phyloP scores from a whole-genome alignment of 2,113 vertebrate species.

The Pseudopipra pipra region DNA sequence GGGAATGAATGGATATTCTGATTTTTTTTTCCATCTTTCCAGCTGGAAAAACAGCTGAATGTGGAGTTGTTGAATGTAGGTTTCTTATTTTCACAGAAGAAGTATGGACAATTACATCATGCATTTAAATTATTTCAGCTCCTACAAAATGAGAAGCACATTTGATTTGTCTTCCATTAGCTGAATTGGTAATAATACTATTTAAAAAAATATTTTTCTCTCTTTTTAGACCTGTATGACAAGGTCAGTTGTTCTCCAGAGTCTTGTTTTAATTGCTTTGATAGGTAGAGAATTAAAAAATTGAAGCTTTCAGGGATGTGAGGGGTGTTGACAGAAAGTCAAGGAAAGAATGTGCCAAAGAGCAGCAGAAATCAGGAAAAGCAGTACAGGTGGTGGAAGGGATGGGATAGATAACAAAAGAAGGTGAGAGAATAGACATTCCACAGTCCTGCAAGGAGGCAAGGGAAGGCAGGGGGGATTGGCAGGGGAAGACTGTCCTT shows the following conservation, averaged over 20 bases:
- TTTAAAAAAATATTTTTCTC: neutral
- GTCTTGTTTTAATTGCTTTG: neutral
- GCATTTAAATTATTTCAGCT: constrained; percentile 11
- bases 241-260: neutral
- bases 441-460: neutral
- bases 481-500: neutral
- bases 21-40: constrained; percentile 15
- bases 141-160: neutral
- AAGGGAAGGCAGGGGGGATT: neutral
- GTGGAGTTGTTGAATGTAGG: neutral
- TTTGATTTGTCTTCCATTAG: neutral
- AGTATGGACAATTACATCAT: neutral
- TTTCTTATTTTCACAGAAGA: constrained; percentile 29
- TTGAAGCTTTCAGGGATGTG: neutral
- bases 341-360: neutral
- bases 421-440: neutral
- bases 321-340: neutral
- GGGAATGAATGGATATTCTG: neutral
- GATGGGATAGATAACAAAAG: neutral
- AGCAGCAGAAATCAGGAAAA: neutral
- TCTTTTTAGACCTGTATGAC: neutral
- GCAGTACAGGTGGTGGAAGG: neutral
- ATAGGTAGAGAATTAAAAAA: neutral
- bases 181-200: neutral
- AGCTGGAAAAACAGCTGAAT: constrained; percentile 49